Evolutionary conservation across 1,140 invertebrate genomes (phyloP).

Genomic region (Zaprionus tsacasi): DNA sequence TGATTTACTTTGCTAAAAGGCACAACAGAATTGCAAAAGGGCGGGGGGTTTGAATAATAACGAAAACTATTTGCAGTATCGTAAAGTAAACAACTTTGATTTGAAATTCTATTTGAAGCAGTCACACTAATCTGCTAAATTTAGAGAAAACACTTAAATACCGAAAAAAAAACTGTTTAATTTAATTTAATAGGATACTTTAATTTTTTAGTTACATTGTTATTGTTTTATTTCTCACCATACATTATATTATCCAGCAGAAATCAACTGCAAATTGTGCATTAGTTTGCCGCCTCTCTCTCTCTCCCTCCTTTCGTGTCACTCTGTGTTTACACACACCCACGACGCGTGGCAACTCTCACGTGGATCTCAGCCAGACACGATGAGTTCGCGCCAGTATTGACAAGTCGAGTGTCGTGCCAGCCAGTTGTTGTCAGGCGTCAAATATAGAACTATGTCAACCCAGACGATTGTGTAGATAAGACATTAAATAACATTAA

Average conservation of each 20-base stretch:
- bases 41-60: neutral
- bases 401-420: neutral
- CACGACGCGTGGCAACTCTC: slow-evolving; percentile 39
- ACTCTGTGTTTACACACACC: slow-evolving; percentile 33
- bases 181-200: too few relatives aligned
- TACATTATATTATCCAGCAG: too few relatives aligned
- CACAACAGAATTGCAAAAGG: neutral
- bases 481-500: neutral
- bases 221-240: too few relatives aligned
- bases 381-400: neutral
- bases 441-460: neutral
- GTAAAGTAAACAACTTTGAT: slow-evolving; percentile 2
- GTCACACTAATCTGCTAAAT: neutral
- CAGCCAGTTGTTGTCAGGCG: neutral
- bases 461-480: neutral
- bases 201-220: too few relatives aligned
- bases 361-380: slow-evolving; percentile 21
- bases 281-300: neutral
- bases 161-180: neutral
- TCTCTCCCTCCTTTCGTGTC: too few relatives aligned
- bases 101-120: slow-evolving; percentile 9
- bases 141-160: too few relatives aligned
- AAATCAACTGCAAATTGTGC: neutral
- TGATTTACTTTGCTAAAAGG: slow-evolving; percentile 9
- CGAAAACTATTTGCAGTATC: neutral